Conservation (phyloP, 2,888 invertebrate genomes). For the Drosophila tripunctata region DNA sequence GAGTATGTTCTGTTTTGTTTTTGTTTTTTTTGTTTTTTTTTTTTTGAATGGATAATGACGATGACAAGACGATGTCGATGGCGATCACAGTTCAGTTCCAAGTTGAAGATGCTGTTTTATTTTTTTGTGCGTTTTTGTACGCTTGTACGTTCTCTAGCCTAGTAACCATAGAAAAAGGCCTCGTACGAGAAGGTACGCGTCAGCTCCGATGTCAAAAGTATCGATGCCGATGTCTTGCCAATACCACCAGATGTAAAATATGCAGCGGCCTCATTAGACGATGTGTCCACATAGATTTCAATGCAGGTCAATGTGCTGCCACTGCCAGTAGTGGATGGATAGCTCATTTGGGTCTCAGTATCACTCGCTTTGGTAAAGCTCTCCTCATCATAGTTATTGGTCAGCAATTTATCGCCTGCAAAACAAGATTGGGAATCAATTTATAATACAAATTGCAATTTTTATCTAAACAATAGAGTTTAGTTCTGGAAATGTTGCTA, state of each 20-base stretch:
- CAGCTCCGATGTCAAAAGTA: constrained; percentile 72
- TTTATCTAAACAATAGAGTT: no score
- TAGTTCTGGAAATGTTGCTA: no score
- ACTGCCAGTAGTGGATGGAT: constrained; percentile 56
- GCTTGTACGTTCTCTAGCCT: constrained; percentile 33
- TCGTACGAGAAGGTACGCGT: constrained; percentile 78
- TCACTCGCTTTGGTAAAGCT: constrained; percentile 72
- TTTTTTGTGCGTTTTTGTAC: no score
- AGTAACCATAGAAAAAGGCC: constrained; percentile 82
- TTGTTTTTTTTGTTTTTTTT: neutral
- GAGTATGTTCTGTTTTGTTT: neutral
- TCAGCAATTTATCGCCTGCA: constrained; percentile 77
- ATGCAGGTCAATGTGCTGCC: constrained; percentile 71
- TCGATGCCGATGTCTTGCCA: constrained; percentile 59
- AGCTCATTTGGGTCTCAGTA: constrained; percentile 71
- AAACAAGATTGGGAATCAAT: neutral
- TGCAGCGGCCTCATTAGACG: constrained; percentile 65
- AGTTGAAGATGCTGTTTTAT: constrained; percentile 60
- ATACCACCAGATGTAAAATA: constrained; percentile 77
- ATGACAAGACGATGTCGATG: constrained; percentile 37
- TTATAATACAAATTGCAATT: no score
- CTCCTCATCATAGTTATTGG: constrained; percentile 68
- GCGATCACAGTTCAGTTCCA: constrained; percentile 71
- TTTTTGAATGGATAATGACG: constrained; percentile 23
- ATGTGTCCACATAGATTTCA: constrained; percentile 77